Evolutionary conservation across 2,113 vertebrate genomes (phyloP), one percentile per base, ranked within the genome.

Genomic region (Callithrix jacchus): DNA sequence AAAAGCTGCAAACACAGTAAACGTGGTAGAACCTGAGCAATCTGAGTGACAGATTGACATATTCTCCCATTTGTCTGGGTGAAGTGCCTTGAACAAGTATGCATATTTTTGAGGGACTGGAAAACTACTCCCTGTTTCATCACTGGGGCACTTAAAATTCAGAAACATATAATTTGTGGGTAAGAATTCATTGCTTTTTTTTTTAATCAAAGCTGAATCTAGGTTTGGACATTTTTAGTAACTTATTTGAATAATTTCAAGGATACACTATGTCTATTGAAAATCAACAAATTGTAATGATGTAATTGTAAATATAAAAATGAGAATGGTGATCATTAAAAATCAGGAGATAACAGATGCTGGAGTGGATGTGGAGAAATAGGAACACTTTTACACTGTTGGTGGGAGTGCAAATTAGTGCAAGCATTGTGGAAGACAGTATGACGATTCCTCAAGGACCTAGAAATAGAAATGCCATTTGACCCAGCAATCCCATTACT

Each of bases 151-250:
- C 54, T 54, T 85, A 58, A 89, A 87, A 66, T 93, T 87, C 5
- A 32, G 23, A 84, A 93, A 49, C 12, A 56, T 58, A 89, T 94
- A 10, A 70, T 84, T 54, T 21, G 0, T 1, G 30, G n/a, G 18
- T 91, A 83, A 56, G 68, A 54, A 84, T 91, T 80, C 85, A 71
- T 47, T 91, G 18, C 17, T 64, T 92, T 97, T 40, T n/a, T 27
- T 61, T 23, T 3, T 0, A 70, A 82, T 74, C 42, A 92, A 88
- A 80, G 71, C 11, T 73, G 42, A 92, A 32, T 56, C 94, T 94
- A 61, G 21, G 35, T 47, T 79, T 73, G 8, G 30, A 12, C 64
- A 12, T 58, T 92, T 91, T 83, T 58, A 76, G 32, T n/a, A 85
- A 54, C 37, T 90, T 58, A 70, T 45, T 95, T 92, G 49, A 90